Base-by-base conservation (phyloP, 2,888 invertebrate genomes). In the Zeuzera pyrina region DNA sequence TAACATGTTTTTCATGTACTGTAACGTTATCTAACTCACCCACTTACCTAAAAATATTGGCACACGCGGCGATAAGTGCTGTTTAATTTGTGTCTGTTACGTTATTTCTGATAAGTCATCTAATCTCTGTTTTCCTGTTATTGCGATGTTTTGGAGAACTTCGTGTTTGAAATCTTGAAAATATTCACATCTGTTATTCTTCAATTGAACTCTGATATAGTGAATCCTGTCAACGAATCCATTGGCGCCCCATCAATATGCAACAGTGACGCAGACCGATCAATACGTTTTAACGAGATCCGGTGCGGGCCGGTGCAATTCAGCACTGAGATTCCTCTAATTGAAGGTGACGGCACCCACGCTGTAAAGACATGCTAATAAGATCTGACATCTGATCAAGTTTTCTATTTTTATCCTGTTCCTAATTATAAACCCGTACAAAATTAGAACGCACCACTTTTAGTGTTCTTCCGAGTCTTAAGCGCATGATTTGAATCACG, bases 281-380 rank as follows among this genome's bases (percentile, higher is more conserved):
- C n/a, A n/a, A n/a, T n/a, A n/a, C n/a, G n/a, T n/a, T n/a, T n/a
- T 55, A 53, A 61, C 47, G 43, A 52, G 49, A 57, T 60, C 69
- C 58, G 53, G 63, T 39, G 39, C 42, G 38, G 45, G 52, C 70
- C 46, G 56, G 66, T 59, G 52, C 49, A 45, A 54, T 56, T 62
- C 52, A 60, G 47, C 51, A 53, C 48, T 49, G 45, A 41, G 46
- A 60, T 59, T 60, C 60, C 50, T 52, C 49, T 61, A 57, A 65
- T 61, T 71, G 72, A 76, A 77, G 72, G 73, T 66, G 68, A 52
- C 46, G 49, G 47, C 66, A 45, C 74, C 74, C 66, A 77, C 79
- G 57, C 62, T n/a, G n/a, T n/a, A n/a, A 49, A 49, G 47, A 44
- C 42, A 38, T 39, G 39, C 49, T 54, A 57, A 61, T 57, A 62